Base-by-base conservation (phyloP, 2,113 vertebrate species). In the Macquaria australasica region DNA sequence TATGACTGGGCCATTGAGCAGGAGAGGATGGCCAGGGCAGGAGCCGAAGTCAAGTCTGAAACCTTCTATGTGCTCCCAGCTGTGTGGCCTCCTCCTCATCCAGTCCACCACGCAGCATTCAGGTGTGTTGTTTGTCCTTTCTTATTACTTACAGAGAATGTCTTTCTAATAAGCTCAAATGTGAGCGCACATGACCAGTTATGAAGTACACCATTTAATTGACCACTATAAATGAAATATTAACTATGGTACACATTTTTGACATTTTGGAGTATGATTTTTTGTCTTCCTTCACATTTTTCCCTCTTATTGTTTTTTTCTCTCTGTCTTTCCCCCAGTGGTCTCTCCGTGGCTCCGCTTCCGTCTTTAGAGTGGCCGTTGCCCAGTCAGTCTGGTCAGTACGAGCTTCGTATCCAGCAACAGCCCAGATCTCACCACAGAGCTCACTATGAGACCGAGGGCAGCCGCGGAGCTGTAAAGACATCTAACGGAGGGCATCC, bases 381-480 rank as follows among this genome's bases (percentile, higher is more conserved):
- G n/a, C 94, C 95, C 91, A 97, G 92, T 88, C 95, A 96, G 90
- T 93, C 94, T 0, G 95, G 94, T 25, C 96, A 97, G 37, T 99
- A 97, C 0, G 97, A 98, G 90, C 96, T 99, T 23, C 88, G 94
- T 14, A 97, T 99, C 3, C 97, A 97, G 79, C 96, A 98, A 3
- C 97, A 99, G 87, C 98, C 98, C 11, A 97, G 96, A 86, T 96
- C 97, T 1, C 97, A 99, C 70, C 98, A 99, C 93, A 96, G 98
- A 21, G 98, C 98, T 0, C 98, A 99, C 87, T 99, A 99, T 4
- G 98, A 99, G 95, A 99, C 98, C 0, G 98, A 99, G 93, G 98
- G 98, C 63, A 99, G 98, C 89, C 95, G 98, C 0, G 98, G 98
- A 4, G 97, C 98, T 0, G 97, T 99, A 72, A 99, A 99, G 89